Evolutionary conservation across 37 sponge, comb jelly and placozoan species (phyloP).

Genomic region (Tethya wilhelma): DNA sequence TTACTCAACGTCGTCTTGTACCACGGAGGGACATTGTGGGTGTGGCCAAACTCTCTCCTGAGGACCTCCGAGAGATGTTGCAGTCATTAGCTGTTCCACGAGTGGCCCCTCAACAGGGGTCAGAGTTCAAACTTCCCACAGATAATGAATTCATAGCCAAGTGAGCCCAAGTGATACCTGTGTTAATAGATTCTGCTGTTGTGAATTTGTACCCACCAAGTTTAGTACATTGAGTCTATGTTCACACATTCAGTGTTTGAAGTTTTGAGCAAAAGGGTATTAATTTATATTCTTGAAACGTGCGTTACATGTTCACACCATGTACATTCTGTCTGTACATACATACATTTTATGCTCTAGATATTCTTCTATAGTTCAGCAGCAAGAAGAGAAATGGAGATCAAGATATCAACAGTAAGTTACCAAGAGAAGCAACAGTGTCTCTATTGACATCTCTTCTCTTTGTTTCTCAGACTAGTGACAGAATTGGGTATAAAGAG

Average conservation of each 20-base stretch:
- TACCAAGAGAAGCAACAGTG: background rate
- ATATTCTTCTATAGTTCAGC: background rate
- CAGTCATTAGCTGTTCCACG: constrained; percentile 30
- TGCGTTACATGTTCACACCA: background rate
- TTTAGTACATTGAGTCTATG: no score
- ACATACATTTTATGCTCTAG: background rate
- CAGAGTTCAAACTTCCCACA: constrained; percentile 58
- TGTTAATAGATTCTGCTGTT: background rate
- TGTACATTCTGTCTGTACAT: background rate
- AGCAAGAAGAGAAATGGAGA: background rate
- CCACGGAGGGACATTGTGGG: constrained; percentile 57
- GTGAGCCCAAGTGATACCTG: constrained; percentile 1
- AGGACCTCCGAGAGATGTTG: constrained; percentile 54
- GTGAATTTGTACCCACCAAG: background rate
- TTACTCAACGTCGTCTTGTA: constrained; percentile 22
- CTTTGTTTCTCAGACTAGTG: background rate
- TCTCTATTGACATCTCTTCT: background rate
- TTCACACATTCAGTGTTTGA: no score
- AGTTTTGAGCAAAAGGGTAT: no score
- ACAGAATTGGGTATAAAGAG: constrained; percentile 7
- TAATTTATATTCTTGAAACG: no score
- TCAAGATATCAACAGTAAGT: background rate
- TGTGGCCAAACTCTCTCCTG: constrained; percentile 43
- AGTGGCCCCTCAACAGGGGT: constrained; percentile 28
- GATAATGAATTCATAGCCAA: constrained; percentile 54